Percentiles rank a stretch among this genome's conserved stretches.
Evolutionary conservation across 2,113 vertebrate species (phyloP).

Genomic region (Echinops telfairi): DNA sequence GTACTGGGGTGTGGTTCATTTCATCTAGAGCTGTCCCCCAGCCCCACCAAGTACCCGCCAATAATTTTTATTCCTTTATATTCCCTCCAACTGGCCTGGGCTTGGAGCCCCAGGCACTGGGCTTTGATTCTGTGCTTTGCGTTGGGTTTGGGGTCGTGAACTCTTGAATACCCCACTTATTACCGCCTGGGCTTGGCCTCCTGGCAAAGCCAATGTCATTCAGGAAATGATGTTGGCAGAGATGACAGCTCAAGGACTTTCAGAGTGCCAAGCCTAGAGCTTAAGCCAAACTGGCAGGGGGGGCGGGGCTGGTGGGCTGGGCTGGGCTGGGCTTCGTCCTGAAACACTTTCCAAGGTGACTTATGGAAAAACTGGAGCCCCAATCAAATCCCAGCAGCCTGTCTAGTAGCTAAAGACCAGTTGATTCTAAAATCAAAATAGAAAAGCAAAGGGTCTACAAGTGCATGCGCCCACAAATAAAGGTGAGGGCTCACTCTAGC

Average conservation of each 20-base stretch:
- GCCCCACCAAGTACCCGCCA: not conserved
- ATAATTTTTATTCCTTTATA: not conserved
- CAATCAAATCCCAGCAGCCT: not conserved
- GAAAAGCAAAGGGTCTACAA: not conserved
- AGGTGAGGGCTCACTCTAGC: not conserved
- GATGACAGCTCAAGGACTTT: not conserved
- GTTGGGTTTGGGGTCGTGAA: not conserved
- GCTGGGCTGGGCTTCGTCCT: not conserved
- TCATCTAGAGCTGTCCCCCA: not conserved
- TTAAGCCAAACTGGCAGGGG: not conserved
- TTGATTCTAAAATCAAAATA: slow-evolving; percentile 34
- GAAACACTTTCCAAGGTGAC: not conserved
- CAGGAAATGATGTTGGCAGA: not conserved
- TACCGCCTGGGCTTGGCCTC: not conserved
- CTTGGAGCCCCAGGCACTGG: not conserved
- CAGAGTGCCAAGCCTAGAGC: not conserved
- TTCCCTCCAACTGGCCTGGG: no score
- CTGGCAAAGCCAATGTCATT: not conserved
- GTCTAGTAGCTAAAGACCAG: not conserved
- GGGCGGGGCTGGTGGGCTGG: not conserved
- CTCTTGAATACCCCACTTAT: not conserved
- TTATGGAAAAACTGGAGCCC: not conserved
- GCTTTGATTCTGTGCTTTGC: not conserved
- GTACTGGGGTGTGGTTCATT: not conserved
- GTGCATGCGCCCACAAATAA: not conserved